These are phyloP conservation scores for Cromileptes altivelis DNA, from an alignment of 2,113 vertebrate species.

Conservation along the genomic window DNA sequence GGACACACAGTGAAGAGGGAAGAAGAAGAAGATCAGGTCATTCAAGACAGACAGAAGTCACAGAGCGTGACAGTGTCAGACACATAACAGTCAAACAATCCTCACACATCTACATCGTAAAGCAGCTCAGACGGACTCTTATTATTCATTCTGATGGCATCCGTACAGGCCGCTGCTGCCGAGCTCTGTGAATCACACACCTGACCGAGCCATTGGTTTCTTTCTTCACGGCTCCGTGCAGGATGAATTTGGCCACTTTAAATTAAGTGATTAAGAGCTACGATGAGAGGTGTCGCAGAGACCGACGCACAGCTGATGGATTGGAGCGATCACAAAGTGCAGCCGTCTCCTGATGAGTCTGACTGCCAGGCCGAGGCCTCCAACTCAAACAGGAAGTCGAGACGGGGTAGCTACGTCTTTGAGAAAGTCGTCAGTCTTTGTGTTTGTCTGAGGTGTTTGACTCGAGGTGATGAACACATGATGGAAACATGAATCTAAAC, in stretches of 20 bases:
- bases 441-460: not conserved
- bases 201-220: constrained; percentile 24
- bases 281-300: constrained; percentile 36
- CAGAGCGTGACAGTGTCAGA: not conserved
- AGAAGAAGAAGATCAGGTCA: constrained; percentile 10
- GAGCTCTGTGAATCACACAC: constrained; percentile 52
- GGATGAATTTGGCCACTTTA: constrained; percentile 24
- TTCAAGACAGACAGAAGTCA: not conserved
- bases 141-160: constrained; percentile 35
- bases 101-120: not conserved
- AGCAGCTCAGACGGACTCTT: not conserved
- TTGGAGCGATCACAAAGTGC: not conserved
- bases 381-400: not conserved
- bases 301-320: constrained; percentile 49
- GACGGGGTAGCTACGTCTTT: not conserved
- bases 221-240: constrained; percentile 8
- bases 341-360: constrained; percentile 12
- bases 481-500: not conserved
- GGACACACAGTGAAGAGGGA: constrained; percentile 54
- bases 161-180: not conserved
- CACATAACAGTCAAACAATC: constrained; percentile 10
- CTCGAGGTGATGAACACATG: not conserved
- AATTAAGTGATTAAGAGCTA: constrained; percentile 51
- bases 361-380: not conserved
- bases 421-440: not conserved